Conservation (phyloP, 2,888 invertebrate species). For the Nematopogon swammerdamellus region DNA sequence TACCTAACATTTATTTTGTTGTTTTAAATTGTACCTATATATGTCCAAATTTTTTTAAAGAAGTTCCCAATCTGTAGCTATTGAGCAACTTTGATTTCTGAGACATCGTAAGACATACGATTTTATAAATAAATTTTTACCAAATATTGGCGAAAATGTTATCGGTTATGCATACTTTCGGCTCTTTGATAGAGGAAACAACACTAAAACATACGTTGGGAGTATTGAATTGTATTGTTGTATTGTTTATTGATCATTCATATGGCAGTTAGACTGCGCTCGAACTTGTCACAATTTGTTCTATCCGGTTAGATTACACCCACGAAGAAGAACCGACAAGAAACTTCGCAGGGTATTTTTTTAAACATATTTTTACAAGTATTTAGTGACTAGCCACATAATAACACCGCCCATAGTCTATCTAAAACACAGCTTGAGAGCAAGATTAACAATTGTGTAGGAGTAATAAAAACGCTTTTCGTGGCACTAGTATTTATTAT, state of each 20-base stretch:
- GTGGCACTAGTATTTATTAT: constrained; percentile 1
- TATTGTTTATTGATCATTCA: too few species aligned
- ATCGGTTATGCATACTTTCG: background rate
- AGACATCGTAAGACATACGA: background rate
- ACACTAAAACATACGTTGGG: background rate
- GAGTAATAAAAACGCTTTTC: constrained; percentile 1
- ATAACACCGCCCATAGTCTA: too few species aligned
- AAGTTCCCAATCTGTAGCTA: constrained; percentile 1
- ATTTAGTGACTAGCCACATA: too few species aligned
- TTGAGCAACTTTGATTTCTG: background rate
- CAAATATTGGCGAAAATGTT: background rate
- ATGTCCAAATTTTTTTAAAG: background rate
- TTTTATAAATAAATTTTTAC: background rate
- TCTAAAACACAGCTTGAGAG: too few species aligned
- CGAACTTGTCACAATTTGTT: too few species aligned
- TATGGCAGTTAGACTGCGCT: too few species aligned
- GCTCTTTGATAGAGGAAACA: background rate
- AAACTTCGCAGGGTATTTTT: too few species aligned
- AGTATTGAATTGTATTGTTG: too few species aligned
- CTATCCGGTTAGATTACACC: too few species aligned
- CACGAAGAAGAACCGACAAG: too few species aligned
- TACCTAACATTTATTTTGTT: background rate
- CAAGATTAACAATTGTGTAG: too few species aligned
- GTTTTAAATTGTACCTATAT: constrained; percentile 1
- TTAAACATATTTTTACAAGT: too few species aligned